phyloP scores from a whole-genome alignment of 2,113 vertebrate genomes.

The Urocitellus parryii region DNA sequence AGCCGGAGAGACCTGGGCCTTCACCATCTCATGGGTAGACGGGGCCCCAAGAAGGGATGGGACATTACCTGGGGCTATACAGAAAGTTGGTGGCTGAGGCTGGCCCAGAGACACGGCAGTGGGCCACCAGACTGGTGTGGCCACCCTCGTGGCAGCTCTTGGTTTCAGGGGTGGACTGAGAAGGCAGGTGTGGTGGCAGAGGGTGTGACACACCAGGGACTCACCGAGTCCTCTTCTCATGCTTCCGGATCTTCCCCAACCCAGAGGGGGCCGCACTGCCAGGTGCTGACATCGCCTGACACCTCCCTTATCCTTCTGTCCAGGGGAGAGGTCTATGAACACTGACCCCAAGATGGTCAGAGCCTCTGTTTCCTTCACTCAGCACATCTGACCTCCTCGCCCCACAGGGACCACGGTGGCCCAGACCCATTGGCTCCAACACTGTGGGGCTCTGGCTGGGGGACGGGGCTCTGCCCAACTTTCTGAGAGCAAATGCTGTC shows the following conservation, averaged over 20 bases:
- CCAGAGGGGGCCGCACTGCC: background rate
- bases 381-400: background rate
- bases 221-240: background rate
- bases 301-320: background rate
- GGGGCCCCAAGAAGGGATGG: background rate
- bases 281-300: accelerated
- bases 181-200: background rate
- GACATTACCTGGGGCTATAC: background rate
- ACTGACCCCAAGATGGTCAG: background rate
- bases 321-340: background rate
- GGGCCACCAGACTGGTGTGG: background rate
- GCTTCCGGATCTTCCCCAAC: background rate
- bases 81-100: background rate
- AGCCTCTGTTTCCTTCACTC: background rate
- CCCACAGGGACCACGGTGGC: background rate
- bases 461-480: background rate
- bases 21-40: background rate
- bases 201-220: background rate
- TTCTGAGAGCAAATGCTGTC: background rate
- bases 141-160: background rate
- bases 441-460: background rate
- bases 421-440: too few species aligned
- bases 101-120: background rate
- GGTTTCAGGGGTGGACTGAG: background rate
- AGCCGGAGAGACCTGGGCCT: background rate